Evolutionary conservation across 2,888 invertebrate genomes (phyloP).

Genomic region (Caenorhabditis becei): DNA sequence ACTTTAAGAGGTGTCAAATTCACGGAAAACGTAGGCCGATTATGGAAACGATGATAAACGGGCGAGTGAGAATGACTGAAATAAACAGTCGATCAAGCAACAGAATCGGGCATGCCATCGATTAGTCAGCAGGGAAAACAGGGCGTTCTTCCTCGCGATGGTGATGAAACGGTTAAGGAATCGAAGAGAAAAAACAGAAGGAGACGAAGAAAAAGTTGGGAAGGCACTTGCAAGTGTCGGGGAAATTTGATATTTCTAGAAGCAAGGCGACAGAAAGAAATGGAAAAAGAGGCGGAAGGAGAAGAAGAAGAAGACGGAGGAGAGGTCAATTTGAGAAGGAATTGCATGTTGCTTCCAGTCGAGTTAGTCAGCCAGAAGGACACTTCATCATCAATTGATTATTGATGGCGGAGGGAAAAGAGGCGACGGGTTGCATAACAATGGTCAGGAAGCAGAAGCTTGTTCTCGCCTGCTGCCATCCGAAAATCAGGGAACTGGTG

Average conservation of each 20-base stretch:
- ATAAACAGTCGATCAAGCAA: conserved; percentile 2
- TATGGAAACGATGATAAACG: conserved; percentile 27
- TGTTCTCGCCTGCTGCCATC: conserved; percentile 20
- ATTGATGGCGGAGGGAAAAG: conserved; percentile 32
- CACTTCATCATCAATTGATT: conserved; percentile 45
- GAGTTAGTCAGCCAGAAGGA: conserved; percentile 21
- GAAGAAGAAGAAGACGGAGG: conserved; percentile 6
- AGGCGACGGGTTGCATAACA: conserved; percentile 48
- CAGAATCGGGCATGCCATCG: conserved; percentile 6
- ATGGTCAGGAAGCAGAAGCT: conserved; percentile 26
- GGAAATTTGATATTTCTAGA: conserved; percentile 54
- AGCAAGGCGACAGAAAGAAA: conserved; percentile 14
- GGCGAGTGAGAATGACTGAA: conserved; percentile 11
- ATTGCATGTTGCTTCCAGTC: conserved; percentile 29
- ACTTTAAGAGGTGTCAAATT: background rate
- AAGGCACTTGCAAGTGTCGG: conserved; percentile 25
- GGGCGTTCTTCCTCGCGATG: conserved; percentile 29
- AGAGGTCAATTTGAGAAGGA: conserved; percentile 41
- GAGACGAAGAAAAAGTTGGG: conserved; percentile 16
- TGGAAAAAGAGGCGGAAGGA: background rate
- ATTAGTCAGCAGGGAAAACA: conserved; percentile 41
- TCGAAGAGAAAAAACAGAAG: conserved; percentile 16
- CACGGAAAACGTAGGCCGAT: conserved; percentile 20
- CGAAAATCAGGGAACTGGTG: conserved; percentile 32
- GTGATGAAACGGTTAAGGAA: conserved; percentile 13